Evolutionary conservation across 2,113 vertebrate genomes (phyloP).

Genomic region (Promerops cafer): DNA sequence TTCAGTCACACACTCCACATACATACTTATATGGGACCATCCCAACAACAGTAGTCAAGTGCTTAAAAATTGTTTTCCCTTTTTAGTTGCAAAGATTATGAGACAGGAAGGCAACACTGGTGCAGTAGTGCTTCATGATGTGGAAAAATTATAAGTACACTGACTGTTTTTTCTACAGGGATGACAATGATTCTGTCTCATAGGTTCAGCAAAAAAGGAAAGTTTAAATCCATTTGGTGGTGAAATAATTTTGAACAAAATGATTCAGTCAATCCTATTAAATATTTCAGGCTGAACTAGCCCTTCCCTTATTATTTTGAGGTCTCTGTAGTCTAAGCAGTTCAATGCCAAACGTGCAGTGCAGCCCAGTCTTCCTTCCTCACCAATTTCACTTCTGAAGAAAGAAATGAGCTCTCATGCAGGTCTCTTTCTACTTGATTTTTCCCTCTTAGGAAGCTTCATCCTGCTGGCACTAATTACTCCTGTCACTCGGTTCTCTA

Average conservation of each 20-base stretch:
- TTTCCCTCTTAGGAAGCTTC: neutral
- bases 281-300: neutral
- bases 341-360: neutral
- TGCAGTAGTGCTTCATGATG: neutral
- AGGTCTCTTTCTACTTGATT: neutral
- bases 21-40: neutral
- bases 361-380: neutral
- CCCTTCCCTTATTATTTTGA: neutral
- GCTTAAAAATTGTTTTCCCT: neutral
- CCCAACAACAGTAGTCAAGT: neutral
- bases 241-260: neutral
- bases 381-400: neutral
- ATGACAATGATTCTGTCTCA: neutral
- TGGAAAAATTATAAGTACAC: neutral
- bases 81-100: neutral
- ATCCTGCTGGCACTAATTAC: neutral
- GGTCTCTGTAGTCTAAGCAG: neutral
- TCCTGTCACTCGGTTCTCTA: neutral
- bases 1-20: neutral
- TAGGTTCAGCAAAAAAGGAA: neutral
- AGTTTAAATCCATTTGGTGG: neutral
- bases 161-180: neutral
- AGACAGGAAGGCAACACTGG: neutral
- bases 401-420: neutral
- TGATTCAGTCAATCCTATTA: neutral